These are phyloP conservation scores for Agriopis aurantiaria DNA, from an alignment of 2,888 invertebrate species.

Conservation along the genomic window DNA sequence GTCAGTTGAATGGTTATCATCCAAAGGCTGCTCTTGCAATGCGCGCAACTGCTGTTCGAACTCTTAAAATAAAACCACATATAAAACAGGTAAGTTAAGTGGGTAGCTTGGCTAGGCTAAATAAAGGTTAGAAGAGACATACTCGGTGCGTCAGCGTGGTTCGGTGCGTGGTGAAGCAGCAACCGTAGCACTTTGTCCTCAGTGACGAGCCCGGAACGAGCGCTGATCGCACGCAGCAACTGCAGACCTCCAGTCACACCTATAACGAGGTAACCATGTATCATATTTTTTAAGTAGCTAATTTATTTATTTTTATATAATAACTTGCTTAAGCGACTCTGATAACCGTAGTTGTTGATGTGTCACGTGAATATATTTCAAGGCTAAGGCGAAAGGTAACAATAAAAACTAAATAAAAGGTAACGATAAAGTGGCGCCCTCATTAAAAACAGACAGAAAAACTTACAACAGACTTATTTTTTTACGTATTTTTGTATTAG, in stretches of 20 bases:
- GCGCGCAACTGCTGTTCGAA: conserved; percentile 68
- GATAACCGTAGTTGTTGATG: no score
- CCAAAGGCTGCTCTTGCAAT: conserved; percentile 64
- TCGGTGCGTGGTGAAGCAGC: conserved; percentile 68
- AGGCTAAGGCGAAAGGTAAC: no score
- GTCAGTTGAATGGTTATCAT: conserved; percentile 64
- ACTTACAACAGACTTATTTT: no score
- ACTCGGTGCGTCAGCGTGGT: conserved; percentile 71
- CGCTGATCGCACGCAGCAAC: conserved; percentile 67
- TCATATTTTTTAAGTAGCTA: no score
- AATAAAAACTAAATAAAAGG: no score
- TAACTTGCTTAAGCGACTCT: no score
- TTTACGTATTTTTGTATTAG: no score
- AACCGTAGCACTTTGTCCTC: conserved; percentile 75
- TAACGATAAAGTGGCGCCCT: no score
- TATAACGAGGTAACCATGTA: conserved; percentile 37
- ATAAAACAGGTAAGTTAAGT: background rate
- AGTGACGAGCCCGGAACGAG: conserved; percentile 71
- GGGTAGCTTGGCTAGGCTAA: background rate
- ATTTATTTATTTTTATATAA: no score
- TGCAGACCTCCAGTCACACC: conserved; percentile 76
- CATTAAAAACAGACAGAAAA: no score
- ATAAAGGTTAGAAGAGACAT: conserved; percentile 18
- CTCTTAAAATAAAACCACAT: conserved; percentile 53
- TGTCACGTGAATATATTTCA: no score